These are phyloP conservation scores for Galemys pyrenaicus DNA, from an alignment of 2,113 vertebrate species.

Conservation along the genomic window DNA sequence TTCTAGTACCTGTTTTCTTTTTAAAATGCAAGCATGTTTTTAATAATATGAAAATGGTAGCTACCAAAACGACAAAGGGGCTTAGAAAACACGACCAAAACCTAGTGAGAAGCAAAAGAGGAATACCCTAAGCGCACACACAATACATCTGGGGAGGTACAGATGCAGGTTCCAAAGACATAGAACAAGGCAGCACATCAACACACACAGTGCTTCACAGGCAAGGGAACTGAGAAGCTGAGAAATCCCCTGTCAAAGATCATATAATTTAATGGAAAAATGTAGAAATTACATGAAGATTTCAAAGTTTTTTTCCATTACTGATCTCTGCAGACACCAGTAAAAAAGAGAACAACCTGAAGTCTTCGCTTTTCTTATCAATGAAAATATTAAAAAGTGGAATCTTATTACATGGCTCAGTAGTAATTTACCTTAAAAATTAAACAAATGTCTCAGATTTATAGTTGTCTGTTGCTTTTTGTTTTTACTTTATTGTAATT, in stretches of 20 bases:
- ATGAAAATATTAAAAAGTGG: neutral
- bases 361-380: slow-evolving; percentile 15
- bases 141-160: neutral
- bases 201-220: neutral
- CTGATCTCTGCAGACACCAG: neutral
- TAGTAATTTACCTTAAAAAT: slow-evolving; percentile 17
- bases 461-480: no score
- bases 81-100: neutral
- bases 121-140: neutral
- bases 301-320: slow-evolving; percentile 11
- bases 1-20: neutral
- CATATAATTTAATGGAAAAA: neutral
- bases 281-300: neutral
- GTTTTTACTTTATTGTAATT: no score
- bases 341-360: neutral
- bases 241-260: neutral
- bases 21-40: neutral
- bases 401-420: neutral
- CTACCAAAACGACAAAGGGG: slow-evolving; percentile 3
- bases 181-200: neutral
- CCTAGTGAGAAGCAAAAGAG: neutral
- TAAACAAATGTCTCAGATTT: neutral
- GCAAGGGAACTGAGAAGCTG: neutral
- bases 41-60: neutral
- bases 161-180: neutral